These are phyloP conservation scores for Eupithecia tripunctaria DNA, from an alignment of 2,888 invertebrate genomes.

Conservation along the genomic window DNA sequence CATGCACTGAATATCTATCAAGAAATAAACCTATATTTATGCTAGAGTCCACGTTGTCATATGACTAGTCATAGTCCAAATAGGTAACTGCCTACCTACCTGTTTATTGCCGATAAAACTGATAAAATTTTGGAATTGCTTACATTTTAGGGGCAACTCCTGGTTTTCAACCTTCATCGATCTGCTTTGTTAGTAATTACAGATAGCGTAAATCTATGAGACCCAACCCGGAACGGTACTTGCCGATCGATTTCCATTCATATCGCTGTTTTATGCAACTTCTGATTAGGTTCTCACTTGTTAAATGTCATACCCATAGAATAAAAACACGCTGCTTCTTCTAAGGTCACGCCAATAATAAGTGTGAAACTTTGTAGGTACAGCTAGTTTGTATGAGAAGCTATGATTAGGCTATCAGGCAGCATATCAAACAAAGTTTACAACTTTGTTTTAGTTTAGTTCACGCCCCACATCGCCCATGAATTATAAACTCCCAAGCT, in stretches of 20 bases:
- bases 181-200: slow-evolving; percentile 9
- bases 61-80: not conserved
- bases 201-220: slow-evolving; percentile 48
- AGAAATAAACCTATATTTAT: not conserved
- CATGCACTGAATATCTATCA: not conserved
- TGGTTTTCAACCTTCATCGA: not conserved
- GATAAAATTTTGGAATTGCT: not conserved
- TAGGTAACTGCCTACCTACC: not conserved
- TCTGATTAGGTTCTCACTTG: slow-evolving; percentile 41
- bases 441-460: slow-evolving; percentile 44
- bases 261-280: slow-evolving; percentile 35
- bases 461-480: slow-evolving; percentile 52
- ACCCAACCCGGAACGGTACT: slow-evolving; percentile 69
- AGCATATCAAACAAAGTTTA: slow-evolving; percentile 34
- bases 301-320: slow-evolving; percentile 20
- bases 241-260: slow-evolving; percentile 51
- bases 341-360: slow-evolving; percentile 16
- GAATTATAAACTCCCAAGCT: slow-evolving; percentile 42
- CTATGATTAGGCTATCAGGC: slow-evolving; percentile 41
- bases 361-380: slow-evolving; percentile 34
- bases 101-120: not conserved
- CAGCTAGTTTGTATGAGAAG: slow-evolving; percentile 35
- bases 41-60: not conserved
- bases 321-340: too few species aligned
- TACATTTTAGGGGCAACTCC: not conserved